Conservation (phyloP, 2,113 vertebrate genomes). For the Benitochromis conjunctus region DNA sequence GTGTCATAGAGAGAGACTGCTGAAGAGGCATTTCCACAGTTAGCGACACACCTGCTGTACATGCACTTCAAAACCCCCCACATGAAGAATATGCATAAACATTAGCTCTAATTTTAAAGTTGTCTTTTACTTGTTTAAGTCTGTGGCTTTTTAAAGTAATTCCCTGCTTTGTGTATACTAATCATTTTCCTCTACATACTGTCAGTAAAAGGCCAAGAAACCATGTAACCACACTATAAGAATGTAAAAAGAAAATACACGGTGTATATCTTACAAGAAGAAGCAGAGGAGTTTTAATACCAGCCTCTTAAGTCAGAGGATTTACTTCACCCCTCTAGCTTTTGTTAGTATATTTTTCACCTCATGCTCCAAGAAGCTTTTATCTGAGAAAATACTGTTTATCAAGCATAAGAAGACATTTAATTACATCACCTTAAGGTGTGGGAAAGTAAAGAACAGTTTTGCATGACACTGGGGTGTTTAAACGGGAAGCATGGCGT, state of each 20-base stretch:
- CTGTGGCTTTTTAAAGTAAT: background rate
- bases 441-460: background rate
- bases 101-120: background rate
- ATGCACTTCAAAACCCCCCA: background rate
- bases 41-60: background rate
- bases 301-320: background rate
- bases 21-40: constrained; percentile 13
- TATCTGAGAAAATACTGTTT: background rate
- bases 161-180: background rate
- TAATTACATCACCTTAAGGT: background rate
- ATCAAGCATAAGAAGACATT: background rate
- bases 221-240: background rate
- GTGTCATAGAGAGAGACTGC: background rate
- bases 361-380: background rate
- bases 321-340: background rate
- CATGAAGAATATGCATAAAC: background rate
- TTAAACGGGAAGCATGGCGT: background rate
- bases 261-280: background rate
- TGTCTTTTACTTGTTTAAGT: background rate
- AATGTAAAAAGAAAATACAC: background rate
- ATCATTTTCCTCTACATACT: background rate
- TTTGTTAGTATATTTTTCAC: background rate
- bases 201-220: background rate
- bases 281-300: background rate
- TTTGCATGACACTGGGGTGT: background rate